Conservation (phyloP, 2,797 vertebrate genomes). For the Premnoplex brunnescens region DNA sequence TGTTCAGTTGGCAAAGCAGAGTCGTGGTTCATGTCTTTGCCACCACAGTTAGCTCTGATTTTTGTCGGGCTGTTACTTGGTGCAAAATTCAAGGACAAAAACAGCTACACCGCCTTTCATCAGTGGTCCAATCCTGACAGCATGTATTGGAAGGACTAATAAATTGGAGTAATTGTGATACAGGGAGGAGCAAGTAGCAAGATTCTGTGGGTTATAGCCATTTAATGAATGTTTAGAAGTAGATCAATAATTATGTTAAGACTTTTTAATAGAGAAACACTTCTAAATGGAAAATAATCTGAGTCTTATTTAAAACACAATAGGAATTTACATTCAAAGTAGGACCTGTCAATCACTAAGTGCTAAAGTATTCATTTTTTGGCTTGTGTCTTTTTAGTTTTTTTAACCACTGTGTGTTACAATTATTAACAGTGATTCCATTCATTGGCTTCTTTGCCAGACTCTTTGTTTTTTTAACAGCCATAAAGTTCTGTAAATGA, state of each 20-base stretch:
- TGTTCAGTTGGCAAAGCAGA: not conserved
- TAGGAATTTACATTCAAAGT: not conserved
- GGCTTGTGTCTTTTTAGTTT: not conserved
- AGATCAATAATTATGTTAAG: not conserved
- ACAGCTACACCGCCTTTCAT: not conserved
- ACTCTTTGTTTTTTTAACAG: not conserved
- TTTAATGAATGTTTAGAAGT: not conserved
- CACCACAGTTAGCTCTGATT: not conserved
- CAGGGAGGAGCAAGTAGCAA: not conserved
- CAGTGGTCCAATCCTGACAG: not conserved
- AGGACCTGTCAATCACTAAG: not conserved
- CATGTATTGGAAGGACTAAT: not conserved
- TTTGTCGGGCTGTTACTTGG: not conserved
- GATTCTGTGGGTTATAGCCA: not conserved
- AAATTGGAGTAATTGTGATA: not conserved
- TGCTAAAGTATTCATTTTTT: not conserved
- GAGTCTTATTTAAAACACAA: not conserved
- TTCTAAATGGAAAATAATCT: not conserved
- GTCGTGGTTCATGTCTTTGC: not conserved
- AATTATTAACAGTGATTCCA: not conserved
- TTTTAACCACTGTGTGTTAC: not conserved
- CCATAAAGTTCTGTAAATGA: not conserved
- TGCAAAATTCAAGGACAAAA: not conserved
- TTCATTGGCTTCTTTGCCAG: not conserved
- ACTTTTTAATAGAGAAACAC: not conserved